Evolutionary conservation across 92 coral and sea anemone species (phyloP), one percentile per base, ranked within the genome.

Genomic region (Heliopora coerulea): DNA sequence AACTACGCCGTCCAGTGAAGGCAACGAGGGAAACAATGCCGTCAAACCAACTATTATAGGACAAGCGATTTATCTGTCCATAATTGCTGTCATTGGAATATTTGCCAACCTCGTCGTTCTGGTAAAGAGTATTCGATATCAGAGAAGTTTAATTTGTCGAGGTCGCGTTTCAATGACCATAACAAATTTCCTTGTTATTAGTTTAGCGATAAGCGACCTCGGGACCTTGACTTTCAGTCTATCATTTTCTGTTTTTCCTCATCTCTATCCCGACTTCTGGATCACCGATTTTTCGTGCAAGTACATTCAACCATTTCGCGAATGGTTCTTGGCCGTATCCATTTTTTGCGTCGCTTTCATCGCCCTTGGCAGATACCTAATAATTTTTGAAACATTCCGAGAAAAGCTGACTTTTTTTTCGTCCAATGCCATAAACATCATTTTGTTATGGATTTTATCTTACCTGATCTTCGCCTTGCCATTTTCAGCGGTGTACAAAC

Each of bases 301-400:
- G 61, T 56, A 23, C 30, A 28, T 56, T 17, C 61, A 56, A 17
- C 61, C 61, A 28, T 23, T 56, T 23, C 29, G 61, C 2, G 61
- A 56, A 56, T 15, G 14, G 30, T 56, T 56, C 15, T 28, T 56
- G 3, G 61, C 61, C 11, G 30, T 56, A 23, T 56, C 61, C 33
- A 56, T 56, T 17, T 56, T 14, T 28, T 14, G 61, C 61, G 61
- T 56, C 30, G 61, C 61, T 6, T 56, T 56, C 29, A 56, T 56
- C 33, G 61, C 61, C 61, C 7, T 56, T 23, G 29, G 61, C 33
- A 29, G 61, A 56, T 56, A 56, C 61, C 61, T 56, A 23, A 56
- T 56, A 23, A 29, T 56, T 8, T 56, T 56, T 1, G 23, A 56
- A 56, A 31, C 61, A 56, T 56, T 56, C 18, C 61, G 30, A 12